Evolutionary conservation across 1,140 invertebrate genomes (phyloP).

Genomic region (Drosophila ironensis): DNA sequence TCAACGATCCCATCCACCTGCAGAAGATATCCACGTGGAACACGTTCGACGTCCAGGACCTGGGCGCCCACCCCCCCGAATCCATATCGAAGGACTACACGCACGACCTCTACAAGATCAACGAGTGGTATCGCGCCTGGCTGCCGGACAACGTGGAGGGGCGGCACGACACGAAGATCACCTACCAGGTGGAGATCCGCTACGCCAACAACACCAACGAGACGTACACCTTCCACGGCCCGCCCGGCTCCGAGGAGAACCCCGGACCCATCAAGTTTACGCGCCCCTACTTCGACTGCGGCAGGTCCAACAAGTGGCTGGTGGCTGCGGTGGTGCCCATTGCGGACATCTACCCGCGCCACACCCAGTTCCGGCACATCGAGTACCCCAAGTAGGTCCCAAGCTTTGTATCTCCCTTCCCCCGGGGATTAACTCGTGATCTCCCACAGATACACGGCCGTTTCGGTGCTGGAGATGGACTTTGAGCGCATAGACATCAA

Average conservation of each 20-base stretch:
- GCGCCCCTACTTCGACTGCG: conserved; percentile 98
- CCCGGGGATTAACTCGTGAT: background rate
- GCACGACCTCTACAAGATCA: conserved; percentile 93
- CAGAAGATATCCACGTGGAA: conserved; percentile 95
- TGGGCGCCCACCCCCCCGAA: conserved; percentile 90
- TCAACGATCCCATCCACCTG: conserved; percentile 96
- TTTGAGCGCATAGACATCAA: conserved; percentile 99
- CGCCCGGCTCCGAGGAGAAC: conserved; percentile 93
- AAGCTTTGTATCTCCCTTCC: background rate
- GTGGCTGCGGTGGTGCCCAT: conserved; percentile 96
- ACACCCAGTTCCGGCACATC: conserved; percentile 96
- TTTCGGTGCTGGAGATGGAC: conserved; percentile 97
- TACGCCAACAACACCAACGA: conserved; percentile 98
- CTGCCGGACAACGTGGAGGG: conserved; percentile 92
- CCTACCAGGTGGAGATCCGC: conserved; percentile 93
- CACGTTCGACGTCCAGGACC: conserved; percentile 91
- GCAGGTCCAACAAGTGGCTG: conserved; percentile 97
- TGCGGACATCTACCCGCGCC: conserved; percentile 96
- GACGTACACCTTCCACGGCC: conserved; percentile 96
- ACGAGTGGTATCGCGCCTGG: conserved; percentile 96
- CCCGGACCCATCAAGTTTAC: conserved; percentile 97
- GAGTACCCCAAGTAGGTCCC: conserved; percentile 94
- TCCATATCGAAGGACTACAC: conserved; percentile 94
- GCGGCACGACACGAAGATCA: conserved; percentile 96
- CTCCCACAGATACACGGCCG: conserved; percentile 92